Evolutionary conservation across 2,888 invertebrate genomes (phyloP), one percentile per base, ranked within the genome.

Genomic region (Cepaea hortensis): DNA sequence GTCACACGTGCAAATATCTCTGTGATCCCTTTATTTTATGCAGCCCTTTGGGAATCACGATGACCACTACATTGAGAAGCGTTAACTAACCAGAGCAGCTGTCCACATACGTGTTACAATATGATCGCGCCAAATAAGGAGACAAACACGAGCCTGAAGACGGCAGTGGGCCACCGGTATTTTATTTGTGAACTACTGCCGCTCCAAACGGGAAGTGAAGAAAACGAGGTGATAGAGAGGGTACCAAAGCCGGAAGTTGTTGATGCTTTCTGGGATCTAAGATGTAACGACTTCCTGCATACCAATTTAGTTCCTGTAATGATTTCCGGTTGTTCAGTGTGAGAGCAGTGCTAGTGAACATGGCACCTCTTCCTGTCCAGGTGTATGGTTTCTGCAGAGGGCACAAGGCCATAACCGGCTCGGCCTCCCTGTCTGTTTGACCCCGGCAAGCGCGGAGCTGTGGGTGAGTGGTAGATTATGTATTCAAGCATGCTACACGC

Each of bases 241-340:
- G 13, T 61, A n/a, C 55, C 61, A 23, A 48, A 77, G 23, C 55
- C 77, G 77, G 77, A 77, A 77, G 77, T 20, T 77, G n/a, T 61
- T 77, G 77, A 77, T 77, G 77, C 13, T 55, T 50, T n/a, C 77
- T 61, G 77, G 77, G 55, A 77, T 23, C 77, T 50, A 77, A 61
- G 77, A 77, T 77, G 77, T 61, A 77, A 77, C 55, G 77, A 55
- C 55, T 77, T 55, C 55, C 81, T 65, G 35, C 65, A 75, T 35
- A 81, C 81, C 81, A 68, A 68, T 68, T 81, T 81, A 65, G 81
- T 81, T 65, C 35, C 46, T 3, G 65, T 68, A 81, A 81, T 81
- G 81, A 65, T 81, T 81, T 81, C 81, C 81, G 77, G 77, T 77
- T 77, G 77, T 77, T 61, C 55, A 13, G 61, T 55, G 13, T n/a